Base-by-base conservation (phyloP, 2,797 vertebrate species). In the Rhynchotus rufescens region DNA sequence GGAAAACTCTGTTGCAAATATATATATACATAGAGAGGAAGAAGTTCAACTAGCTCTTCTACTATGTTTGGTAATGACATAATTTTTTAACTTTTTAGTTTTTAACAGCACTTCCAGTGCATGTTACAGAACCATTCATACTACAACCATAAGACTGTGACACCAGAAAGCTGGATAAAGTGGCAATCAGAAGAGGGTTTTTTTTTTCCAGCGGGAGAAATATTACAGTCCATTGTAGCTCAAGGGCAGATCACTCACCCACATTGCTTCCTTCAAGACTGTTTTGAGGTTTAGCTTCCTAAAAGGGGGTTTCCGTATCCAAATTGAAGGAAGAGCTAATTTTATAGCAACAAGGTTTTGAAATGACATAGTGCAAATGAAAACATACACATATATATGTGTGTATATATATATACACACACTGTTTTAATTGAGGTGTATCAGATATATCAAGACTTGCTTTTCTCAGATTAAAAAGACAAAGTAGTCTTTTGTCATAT, bases 231-330 rank as follows among this genome's bases (percentile, higher is more conserved):
- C 83, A 71, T 42, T 42, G 47, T 96, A 93, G 95, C 97, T 97
- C 93, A 90, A 94, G 97, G 97, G 96, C n/a, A 54, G 95, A 97
- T 96, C 92, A 94, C 94, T 97, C 96, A 94, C 95, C 92, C 97
- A 97, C 95, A 95, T 68, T 94, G 90, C 78, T 97, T 96, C 83
- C 95, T 97, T 97, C 92, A 97, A 90, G 89, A 94, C 88, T 89
- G 95, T 97, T 97, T 96, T 77, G 72, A 94, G 85, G 95, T 97
- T 97, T 96, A 78, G 73, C 94, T 96, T 96, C 94, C 87, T 88
- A 28, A 61, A 65, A 74, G 87, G 95, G 94, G 89, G 77, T 97
- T 97, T 97, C 96, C 88, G 0, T 91, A 93, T 91, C 93, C 92
- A 96, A 95, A 95, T 97, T 95, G 91, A 95, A 79, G 21, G 66